phyloP scores from a whole-genome alignment of 2,888 invertebrate species.

The Eudasyphora cyanicolor region DNA sequence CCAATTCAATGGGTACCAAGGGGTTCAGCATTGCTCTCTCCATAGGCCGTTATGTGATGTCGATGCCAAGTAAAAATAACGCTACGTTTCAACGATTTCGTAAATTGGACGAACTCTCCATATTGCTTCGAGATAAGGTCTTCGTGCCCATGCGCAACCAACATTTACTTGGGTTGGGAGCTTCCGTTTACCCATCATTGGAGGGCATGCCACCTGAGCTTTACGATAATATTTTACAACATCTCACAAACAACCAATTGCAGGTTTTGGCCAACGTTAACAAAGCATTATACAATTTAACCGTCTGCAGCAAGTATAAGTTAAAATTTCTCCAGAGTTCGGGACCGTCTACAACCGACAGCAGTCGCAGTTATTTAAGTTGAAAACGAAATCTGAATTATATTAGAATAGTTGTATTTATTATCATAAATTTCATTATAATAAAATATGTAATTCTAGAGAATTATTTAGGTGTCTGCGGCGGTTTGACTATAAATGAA shows the following conservation, averaged over 20 bases:
- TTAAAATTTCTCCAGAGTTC: not conserved
- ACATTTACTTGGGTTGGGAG: conserved; percentile 79
- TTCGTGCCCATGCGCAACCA: conserved; percentile 82
- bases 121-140: conserved; percentile 82
- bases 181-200: conserved; percentile 77
- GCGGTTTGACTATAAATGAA: too few relatives aligned
- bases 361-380: not conserved
- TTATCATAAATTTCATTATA: not conserved
- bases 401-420: not conserved
- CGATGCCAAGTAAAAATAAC: conserved; percentile 68
- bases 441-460: not conserved
- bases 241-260: conserved; percentile 70
- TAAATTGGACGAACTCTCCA: conserved; percentile 80
- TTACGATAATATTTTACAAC: conserved; percentile 71
- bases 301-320: conserved; percentile 60
- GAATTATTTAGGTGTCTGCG: too few relatives aligned
- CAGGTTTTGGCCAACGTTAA: conserved; percentile 74
- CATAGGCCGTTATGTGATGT: conserved; percentile 76
- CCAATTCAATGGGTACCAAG: conserved; percentile 55
- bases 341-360: not conserved
- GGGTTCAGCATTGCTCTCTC: conserved; percentile 76
- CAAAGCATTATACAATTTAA: conserved; percentile 65
- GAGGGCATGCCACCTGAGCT: conserved; percentile 75
- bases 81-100: conserved; percentile 72
- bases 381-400: too few relatives aligned